Base-by-base conservation (phyloP, 2,888 invertebrate species). In the Dicroscelio sp. region DNA sequence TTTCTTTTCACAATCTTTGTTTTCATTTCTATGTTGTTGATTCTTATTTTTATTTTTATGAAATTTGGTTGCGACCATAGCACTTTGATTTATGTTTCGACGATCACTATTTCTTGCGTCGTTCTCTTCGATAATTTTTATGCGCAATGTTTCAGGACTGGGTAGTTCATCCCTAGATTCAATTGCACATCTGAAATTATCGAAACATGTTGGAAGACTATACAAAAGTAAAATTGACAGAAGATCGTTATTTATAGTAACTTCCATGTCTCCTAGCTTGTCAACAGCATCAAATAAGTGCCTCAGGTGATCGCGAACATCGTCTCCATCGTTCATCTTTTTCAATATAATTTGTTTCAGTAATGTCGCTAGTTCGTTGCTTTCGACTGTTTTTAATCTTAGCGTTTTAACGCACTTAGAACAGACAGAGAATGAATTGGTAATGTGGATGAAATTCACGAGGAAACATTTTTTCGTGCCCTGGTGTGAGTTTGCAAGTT, bases 361-460 rank as follows among this genome's bases (percentile, higher is more conserved):
- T 38, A 38, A 91, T 91, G 91, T 83, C 83, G 67, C 78, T 83
- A 65, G 71, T 85, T 76, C 75, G 78, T 65, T 65, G 71, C 86
- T 83, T 88, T 83, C 86, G 82, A 83, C 52, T 86, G 78, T 88
- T 88, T 88, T 73, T 89, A 89, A 89, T 89, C 85, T 85, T 58
- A 25, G 30, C 58, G 76, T 65, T 65, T 76, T 76, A 83, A 85
- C 85, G 58, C 85, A 58, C 30, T 76, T 63, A 67, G 75, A 48
- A 43, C 31, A 35, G 67, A 73, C 82, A 69, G 35, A 2, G 82
- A 82, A 69, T 69, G 82, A 82, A 82, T 79, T 14, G 80, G 25
- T 67, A 80, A 80, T 80, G 79, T 8, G 33, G n/a, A n/a, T n/a
- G n/a, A n/a, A n/a, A n/a, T n/a, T n/a, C n/a, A n/a, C n/a, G n/a